phyloP scores from a whole-genome alignment of 2,113 vertebrate genomes.

The Noctilio leporinus region DNA sequence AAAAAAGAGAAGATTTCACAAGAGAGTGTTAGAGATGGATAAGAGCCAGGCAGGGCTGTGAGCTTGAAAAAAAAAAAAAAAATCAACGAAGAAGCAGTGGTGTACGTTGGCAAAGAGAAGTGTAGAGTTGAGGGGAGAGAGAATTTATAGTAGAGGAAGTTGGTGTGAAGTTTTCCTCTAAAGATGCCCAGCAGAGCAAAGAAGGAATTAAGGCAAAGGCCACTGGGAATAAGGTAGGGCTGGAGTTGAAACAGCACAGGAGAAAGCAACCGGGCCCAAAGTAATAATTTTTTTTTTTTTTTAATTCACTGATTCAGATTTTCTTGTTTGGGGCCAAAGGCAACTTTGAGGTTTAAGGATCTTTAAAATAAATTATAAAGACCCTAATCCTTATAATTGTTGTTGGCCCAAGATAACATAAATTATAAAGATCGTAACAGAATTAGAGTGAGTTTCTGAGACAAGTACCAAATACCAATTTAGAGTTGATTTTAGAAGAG shows the following conservation, averaged over 20 bases:
- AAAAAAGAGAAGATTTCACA: constrained; percentile 16
- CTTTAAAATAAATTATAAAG: constrained; percentile 21
- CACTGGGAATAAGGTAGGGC: background rate
- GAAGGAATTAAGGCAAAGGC: constrained; percentile 36
- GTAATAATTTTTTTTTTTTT: background rate
- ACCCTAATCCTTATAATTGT: background rate
- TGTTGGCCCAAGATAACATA: background rate
- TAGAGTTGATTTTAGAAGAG: constrained; percentile 14
- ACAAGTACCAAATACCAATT: background rate
- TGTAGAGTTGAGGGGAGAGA: constrained; percentile 49
- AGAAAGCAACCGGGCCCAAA: background rate
- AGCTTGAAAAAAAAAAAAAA: constrained; percentile 17
- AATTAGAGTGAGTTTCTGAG: background rate
- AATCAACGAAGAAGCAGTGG: constrained; percentile 13
- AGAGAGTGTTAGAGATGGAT: constrained; percentile 37
- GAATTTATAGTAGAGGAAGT: constrained; percentile 68
- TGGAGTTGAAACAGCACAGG: background rate
- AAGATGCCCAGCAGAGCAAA: constrained; percentile 61
- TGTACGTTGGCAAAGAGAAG: constrained; percentile 62
- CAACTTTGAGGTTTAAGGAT: constrained; percentile 27
- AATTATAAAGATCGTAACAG: background rate
- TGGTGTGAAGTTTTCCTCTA: constrained; percentile 69
- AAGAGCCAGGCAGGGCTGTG: constrained; percentile 48
- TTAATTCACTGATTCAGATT: constrained; percentile 27
- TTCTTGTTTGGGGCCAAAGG: constrained; percentile 30